Evolutionary conservation across 53 echinoderm and acorn worm species (phyloP).

Genomic region (Echinarachnius parma): DNA sequence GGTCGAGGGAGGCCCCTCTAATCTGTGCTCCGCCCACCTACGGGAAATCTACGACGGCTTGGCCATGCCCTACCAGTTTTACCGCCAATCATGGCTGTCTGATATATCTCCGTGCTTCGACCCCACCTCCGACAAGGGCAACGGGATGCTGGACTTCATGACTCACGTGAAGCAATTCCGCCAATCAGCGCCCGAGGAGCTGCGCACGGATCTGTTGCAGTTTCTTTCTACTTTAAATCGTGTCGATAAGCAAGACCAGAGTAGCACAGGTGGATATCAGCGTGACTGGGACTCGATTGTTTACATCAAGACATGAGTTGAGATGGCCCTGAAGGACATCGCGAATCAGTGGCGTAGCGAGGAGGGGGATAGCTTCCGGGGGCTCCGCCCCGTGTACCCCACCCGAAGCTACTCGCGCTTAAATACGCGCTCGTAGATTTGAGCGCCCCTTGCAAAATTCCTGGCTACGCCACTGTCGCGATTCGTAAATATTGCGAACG

Average conservation of each 20-base stretch:
- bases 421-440: too few relatives aligned
- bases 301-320: too few relatives aligned
- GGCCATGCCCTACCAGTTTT: conserved; percentile 15
- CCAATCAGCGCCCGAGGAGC: conserved; percentile 18
- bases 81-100: conserved; percentile 38
- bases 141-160: conserved; percentile 30
- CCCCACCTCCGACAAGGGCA: conserved; percentile 19
- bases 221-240: conserved; percentile 18
- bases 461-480: too few relatives aligned
- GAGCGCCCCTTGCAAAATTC: too few relatives aligned
- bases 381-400: too few relatives aligned
- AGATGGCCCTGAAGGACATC: too few relatives aligned
- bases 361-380: too few relatives aligned
- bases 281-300: conserved; percentile 36
- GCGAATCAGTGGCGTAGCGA: too few relatives aligned
- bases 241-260: conserved; percentile 1
- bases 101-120: conserved; percentile 36
- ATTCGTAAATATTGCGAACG: too few relatives aligned
- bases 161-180: conserved; percentile 32
- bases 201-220: conserved; percentile 6
- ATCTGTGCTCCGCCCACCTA: conserved; percentile 27
- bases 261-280: conserved; percentile 14
- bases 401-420: too few relatives aligned
- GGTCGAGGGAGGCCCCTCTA: conserved; percentile 28
- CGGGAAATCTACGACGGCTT: conserved; percentile 1